Base-by-base conservation (phyloP, 2,797 vertebrate species). In the Gadopsis marmoratus region DNA sequence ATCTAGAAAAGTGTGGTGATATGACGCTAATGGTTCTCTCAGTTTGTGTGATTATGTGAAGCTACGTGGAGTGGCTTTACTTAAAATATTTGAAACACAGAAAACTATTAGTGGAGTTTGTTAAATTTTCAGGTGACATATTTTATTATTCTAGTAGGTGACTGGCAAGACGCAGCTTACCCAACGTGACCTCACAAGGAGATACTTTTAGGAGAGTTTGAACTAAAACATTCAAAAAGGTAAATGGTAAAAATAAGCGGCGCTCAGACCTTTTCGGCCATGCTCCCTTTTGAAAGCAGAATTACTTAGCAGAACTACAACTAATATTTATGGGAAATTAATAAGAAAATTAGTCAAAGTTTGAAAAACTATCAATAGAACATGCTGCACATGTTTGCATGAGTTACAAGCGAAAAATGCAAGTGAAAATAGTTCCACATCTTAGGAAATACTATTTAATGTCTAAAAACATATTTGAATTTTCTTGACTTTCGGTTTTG, bases 21-120 rank as follows among this genome's bases (percentile, higher is more conserved):
- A 39, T 51, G 37, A 21, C 3, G 2, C 53, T 62, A 72, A 54
- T 74, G 66, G 74, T 58, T 47, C 64, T 71, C 41, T 17, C 69
- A 50, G 48, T 23, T 51, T 39, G 7, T 21, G 41, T 23, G 17
- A 39, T 39, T 29, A 37, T 39, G 48, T 31, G 37, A n/a, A 43
- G 14, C 11, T n/a, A 17, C 54, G 31, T 29, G 31, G 9, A 4
- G 6, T 26, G 5, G 23, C n/a, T 71, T 37, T 23, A n/a, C 23
- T 41, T 13, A 14, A n/a, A 7, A 48, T 48, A 13, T 11, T 26
- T 69, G 41, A 43, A 41, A 62, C 35, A 45, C 47, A 39, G 26
- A 19, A 21, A 65, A 48, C 31, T 48, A 43, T 37, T 29, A 10
- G 7, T 7, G 33, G 19, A 39, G 43, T 21, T 45, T n/a, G n/a